A percentile compares a stretch with the other conserved stretches of the same genome.
phyloP scores from a whole-genome alignment of 2,888 invertebrate genomes.

The Gari tellinella region DNA sequence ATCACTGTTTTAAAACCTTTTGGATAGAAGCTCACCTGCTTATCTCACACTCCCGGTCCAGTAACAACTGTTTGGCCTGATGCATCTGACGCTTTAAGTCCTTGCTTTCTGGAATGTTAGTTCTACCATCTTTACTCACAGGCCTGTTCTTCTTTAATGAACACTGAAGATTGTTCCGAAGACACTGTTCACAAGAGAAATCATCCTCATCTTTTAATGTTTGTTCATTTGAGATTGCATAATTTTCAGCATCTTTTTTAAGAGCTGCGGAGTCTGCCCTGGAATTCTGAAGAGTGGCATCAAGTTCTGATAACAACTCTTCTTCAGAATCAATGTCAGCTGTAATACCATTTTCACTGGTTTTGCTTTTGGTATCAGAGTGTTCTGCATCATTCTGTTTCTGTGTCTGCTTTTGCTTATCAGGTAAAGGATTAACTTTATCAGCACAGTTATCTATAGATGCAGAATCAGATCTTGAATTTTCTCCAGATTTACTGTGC shows the following conservation, averaged over 20 bases:
- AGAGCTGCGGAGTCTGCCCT: not conserved
- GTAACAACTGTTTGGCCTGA: conserved; percentile 64
- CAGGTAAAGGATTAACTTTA: no score
- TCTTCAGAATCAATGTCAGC: conserved; percentile 63
- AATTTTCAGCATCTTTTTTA: not conserved
- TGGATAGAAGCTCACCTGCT: conserved; percentile 62
- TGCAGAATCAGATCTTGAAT: not conserved
- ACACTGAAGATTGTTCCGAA: conserved; percentile 45
- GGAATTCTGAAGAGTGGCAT: conserved; percentile 60
- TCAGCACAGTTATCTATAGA: no score
- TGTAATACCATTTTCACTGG: not conserved
- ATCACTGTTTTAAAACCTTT: no score
- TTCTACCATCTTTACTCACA: conserved; percentile 5
- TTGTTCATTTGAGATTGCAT: conserved; percentile 42
- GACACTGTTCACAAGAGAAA: conserved; percentile 50
- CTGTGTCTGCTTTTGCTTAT: no score
- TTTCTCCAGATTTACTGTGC: not conserved
- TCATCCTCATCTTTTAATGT: conserved; percentile 12
- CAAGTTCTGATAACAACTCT: conserved; percentile 74
- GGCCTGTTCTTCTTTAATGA: conserved; percentile 13
- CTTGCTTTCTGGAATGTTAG: conserved; percentile 47
- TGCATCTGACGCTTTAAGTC: conserved; percentile 65
- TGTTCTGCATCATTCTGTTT: not conserved
- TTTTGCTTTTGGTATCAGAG: not conserved
- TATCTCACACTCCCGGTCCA: conserved; percentile 67